Percentiles rank a stretch among this genome's conserved stretches.
Evolutionary conservation across 2,113 vertebrate species (phyloP).

Genomic region (Albula glossodonta): DNA sequence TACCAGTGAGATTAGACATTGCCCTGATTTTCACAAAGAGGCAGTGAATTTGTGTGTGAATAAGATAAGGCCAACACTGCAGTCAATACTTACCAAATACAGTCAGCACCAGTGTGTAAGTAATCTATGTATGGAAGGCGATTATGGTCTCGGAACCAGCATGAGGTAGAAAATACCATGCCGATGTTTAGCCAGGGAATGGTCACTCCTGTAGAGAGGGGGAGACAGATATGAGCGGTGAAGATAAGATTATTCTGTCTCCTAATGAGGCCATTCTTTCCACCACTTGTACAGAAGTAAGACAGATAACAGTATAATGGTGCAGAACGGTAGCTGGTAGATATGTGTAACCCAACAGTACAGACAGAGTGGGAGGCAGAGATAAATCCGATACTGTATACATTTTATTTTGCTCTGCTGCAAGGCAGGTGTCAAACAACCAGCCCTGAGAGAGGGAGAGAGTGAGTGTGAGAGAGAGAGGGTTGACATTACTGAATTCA

Average conservation of each 20-base stretch:
- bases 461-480: too few species aligned
- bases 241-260: not conserved
- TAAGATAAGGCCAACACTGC: not conserved
- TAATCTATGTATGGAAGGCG: slow-evolving; percentile 94
- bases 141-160: slow-evolving; percentile 92
- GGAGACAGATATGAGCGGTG: not conserved
- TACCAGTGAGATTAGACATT: not conserved
- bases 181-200: slow-evolving; percentile 93
- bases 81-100: slow-evolving; percentile 80
- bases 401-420: too few species aligned
- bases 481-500: too few species aligned
- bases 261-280: not conserved
- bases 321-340: not conserved
- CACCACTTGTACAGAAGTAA: slow-evolving; percentile 1
- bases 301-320: not conserved
- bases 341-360: too few species aligned
- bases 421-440: not conserved
- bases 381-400: too few species aligned
- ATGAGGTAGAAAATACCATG: slow-evolving; percentile 96
- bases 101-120: slow-evolving; percentile 95
- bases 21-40: not conserved
- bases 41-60: not conserved
- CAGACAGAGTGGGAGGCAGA: too few species aligned
- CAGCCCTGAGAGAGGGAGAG: too few species aligned
- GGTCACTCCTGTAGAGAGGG: slow-evolving; percentile 78